Base-by-base conservation (phyloP, 37 sponge, comb jelly and placozoan species). In the Bolinopsis microptera region DNA sequence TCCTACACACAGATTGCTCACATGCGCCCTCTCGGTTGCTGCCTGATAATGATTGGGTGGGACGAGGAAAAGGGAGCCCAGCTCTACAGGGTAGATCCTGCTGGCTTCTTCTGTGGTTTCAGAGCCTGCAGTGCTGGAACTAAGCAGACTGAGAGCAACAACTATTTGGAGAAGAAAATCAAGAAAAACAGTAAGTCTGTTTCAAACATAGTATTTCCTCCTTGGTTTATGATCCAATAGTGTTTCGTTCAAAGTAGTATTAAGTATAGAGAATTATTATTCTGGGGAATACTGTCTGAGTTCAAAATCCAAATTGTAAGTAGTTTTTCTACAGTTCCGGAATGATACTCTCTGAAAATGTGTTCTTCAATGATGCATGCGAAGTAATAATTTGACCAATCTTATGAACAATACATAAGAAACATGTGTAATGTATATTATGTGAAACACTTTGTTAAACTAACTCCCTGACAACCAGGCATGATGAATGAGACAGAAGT, bases 41-140 rank as follows among this genome's bases (percentile, higher is more conserved):
- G 97, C 96, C 41, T 86, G 25, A 86, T 86, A 40, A 39, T 86
- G 41, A 86, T 86, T 5, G 76, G 93, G 8, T 93, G 76, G 74
- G 93, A 93, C 31, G 34, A 93, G 39, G 93, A 93, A 39, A 93
- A 72, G 76, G 93, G 93, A 1, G 97, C 98, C 30, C 97, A 95
- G 93, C 94, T 99, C 28, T 99, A 96, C 93, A 97, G 97, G 77
- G 94, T 96, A 1, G 99, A 99, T 93, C 99, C 99, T 24, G 97
- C 99, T 34, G 99, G 99, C n/a, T 97, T 96, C 95, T 96, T 76
- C 94, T 99, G 99, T 93, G 99, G 99, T 39, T 99, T 96, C 95
- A 95, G 96, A 93, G 99, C 97, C 61, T 96, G 95, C 69, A 96
- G 97, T 93, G 97, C 95, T 26, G 99, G 99, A 0, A 95, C 94